Percentiles rank a stretch among this genome's conserved stretches.
Evolutionary conservation across 2,888 invertebrate species (phyloP).

Genomic region (Mesoligia furuncula): DNA sequence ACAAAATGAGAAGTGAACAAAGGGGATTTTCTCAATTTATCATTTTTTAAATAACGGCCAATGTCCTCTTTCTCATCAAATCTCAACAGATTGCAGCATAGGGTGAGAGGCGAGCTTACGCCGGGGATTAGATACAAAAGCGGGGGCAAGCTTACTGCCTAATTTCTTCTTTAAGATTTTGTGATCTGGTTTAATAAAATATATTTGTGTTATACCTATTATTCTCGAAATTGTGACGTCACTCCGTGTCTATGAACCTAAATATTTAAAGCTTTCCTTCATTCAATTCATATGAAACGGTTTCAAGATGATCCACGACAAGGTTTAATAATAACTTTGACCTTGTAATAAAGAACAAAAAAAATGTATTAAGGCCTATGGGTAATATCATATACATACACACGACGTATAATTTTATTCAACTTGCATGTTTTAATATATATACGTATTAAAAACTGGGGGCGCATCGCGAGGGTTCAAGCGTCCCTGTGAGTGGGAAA

Average conservation of each 20-base stretch:
- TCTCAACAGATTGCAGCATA: slow-evolving; percentile 60
- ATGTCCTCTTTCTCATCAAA: slow-evolving; percentile 51
- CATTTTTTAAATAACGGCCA: slow-evolving; percentile 45
- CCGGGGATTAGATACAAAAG: slow-evolving; percentile 63
- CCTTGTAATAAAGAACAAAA: not conserved
- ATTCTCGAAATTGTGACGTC: slow-evolving; percentile 13
- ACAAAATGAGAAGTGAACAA: slow-evolving; percentile 47
- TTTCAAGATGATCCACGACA: not conserved
- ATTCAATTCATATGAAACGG: not conserved
- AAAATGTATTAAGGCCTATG: not conserved
- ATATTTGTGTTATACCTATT: slow-evolving; percentile 20
- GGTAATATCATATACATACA: not conserved
- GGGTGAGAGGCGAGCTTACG: slow-evolving; percentile 59
- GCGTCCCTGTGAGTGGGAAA: slow-evolving; percentile 50
- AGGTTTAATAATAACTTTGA: not conserved
- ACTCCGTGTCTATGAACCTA: not conserved
- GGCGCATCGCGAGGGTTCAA: slow-evolving; percentile 40
- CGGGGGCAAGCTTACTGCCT: slow-evolving; percentile 62
- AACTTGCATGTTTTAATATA: slow-evolving; percentile 50
- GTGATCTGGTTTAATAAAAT: slow-evolving; percentile 55
- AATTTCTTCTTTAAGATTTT: slow-evolving; percentile 64
- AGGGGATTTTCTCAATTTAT: slow-evolving; percentile 47
- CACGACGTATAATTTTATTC: slow-evolving; percentile 37
- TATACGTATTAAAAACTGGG: slow-evolving; percentile 40
- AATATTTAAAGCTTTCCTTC: not conserved